Percentiles rank a stretch among this genome's conserved stretches.
Conservation (phyloP, 2,113 vertebrate genomes). For the Pterophyllum scalare region DNA sequence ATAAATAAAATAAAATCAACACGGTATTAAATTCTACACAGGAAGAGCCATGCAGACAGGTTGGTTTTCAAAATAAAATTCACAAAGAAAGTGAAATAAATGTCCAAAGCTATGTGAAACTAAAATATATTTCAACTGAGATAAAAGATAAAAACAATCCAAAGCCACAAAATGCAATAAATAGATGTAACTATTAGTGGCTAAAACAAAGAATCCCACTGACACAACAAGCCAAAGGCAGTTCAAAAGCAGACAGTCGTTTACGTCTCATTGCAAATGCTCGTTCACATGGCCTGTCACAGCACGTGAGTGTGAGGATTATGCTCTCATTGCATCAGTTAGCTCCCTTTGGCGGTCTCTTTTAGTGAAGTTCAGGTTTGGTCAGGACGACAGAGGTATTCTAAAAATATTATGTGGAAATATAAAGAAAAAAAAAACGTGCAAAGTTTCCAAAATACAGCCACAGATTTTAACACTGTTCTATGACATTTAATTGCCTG, state of each 20-base stretch:
- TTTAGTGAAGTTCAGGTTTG: not conserved
- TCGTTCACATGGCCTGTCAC: not conserved
- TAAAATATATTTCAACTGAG: not conserved
- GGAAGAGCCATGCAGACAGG: constrained; percentile 69
- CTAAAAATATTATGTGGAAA: not conserved
- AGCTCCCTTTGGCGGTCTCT: constrained; percentile 7
- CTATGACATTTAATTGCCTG: not conserved
- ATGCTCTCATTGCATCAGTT: constrained; percentile 26
- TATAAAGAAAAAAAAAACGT: not conserved
- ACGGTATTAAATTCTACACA: constrained; percentile 44
- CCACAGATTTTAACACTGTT: not conserved
- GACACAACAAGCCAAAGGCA: constrained; percentile 28
- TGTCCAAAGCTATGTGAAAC: constrained; percentile 32
- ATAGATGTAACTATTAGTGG: constrained; percentile 49
- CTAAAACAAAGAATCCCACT: constrained; percentile 35
- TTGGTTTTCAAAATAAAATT: constrained; percentile 17
- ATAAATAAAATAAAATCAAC: constrained; percentile 71
- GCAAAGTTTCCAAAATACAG: not conserved
- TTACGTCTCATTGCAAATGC: constrained; percentile 4
- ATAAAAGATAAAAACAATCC: constrained; percentile 13
- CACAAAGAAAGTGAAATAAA: constrained; percentile 28
- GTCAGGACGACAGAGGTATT: not conserved
- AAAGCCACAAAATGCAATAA: constrained; percentile 60
- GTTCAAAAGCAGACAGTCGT: constrained; percentile 53
- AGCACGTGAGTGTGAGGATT: not conserved